phyloP scores from a whole-genome alignment of 2,113 vertebrate genomes.

The Gallinago jamesoni region DNA sequence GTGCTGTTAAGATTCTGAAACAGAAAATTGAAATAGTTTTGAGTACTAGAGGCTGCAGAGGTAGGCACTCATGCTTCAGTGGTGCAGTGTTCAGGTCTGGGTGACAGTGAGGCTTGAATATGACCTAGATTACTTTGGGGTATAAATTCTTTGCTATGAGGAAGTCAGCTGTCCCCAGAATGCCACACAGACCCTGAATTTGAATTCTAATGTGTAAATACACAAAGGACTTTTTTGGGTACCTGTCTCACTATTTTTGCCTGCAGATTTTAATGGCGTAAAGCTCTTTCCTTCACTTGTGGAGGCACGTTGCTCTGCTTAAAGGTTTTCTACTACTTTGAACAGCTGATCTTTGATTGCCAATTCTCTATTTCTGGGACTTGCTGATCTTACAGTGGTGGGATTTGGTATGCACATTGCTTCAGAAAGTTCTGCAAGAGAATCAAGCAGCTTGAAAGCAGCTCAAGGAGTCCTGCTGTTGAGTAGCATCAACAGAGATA shows the following conservation, averaged over 20 bases:
- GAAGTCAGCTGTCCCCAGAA: background rate
- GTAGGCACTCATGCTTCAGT: background rate
- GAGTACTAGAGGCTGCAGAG: background rate
- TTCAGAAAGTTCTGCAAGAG: background rate
- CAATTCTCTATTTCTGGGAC: background rate
- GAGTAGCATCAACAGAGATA: background rate
- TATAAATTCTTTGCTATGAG: background rate
- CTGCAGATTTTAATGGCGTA: background rate
- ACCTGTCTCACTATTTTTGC: background rate
- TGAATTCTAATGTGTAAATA: background rate
- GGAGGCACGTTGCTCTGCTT: background rate
- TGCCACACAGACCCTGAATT: background rate
- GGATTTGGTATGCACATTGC: background rate
- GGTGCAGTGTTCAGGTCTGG: background rate
- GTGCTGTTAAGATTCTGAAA: background rate
- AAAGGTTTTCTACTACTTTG: background rate
- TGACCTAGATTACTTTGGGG: background rate
- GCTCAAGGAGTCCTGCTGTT: background rate
- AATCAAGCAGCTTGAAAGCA: background rate
- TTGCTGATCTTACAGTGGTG: background rate
- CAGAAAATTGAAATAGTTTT: background rate
- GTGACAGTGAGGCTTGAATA: background rate
- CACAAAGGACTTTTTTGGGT: accelerated
- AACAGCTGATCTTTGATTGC: background rate
- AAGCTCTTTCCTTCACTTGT: background rate